Evolutionary conservation across 2,797 vertebrate species (phyloP).

Genomic region (Phyllotis vaccarum): DNA sequence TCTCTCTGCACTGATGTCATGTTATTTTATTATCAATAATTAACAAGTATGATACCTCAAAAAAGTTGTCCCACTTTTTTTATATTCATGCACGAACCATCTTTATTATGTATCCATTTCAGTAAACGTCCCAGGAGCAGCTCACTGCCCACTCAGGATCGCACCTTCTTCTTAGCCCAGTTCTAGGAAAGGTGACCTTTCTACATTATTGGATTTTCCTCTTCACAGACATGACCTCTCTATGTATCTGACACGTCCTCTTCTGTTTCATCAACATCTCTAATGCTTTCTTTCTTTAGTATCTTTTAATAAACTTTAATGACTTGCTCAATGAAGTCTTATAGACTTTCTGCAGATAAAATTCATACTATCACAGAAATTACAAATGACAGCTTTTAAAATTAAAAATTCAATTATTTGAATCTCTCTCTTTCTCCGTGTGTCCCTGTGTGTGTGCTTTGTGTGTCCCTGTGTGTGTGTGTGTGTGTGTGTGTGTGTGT

Average conservation of each 20-base stretch:
- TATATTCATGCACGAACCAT: background rate
- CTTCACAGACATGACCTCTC: background rate
- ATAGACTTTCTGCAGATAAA: background rate
- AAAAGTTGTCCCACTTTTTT: background rate
- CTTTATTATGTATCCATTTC: background rate
- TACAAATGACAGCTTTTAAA: background rate
- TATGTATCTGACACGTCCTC: background rate
- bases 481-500: background rate
- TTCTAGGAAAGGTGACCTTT: background rate
- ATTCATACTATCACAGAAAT: background rate
- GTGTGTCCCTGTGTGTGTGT: no score
- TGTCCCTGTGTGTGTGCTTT: background rate
- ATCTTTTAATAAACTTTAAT: constrained; percentile 8
- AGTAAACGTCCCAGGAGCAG: background rate
- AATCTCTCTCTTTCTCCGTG: background rate
- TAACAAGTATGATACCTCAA: background rate
- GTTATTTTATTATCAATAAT: background rate
- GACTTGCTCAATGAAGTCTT: background rate
- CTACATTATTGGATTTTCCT: background rate
- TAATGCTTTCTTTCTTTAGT: background rate
- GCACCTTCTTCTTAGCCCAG: background rate
- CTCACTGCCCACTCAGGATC: background rate
- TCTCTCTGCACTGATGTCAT: background rate
- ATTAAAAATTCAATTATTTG: background rate
- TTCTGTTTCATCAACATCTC: background rate